Percentiles rank a stretch among this genome's conserved stretches.
Conservation (phyloP, 1,140 invertebrate genomes). For the Panagrolaimus sp. region DNA sequence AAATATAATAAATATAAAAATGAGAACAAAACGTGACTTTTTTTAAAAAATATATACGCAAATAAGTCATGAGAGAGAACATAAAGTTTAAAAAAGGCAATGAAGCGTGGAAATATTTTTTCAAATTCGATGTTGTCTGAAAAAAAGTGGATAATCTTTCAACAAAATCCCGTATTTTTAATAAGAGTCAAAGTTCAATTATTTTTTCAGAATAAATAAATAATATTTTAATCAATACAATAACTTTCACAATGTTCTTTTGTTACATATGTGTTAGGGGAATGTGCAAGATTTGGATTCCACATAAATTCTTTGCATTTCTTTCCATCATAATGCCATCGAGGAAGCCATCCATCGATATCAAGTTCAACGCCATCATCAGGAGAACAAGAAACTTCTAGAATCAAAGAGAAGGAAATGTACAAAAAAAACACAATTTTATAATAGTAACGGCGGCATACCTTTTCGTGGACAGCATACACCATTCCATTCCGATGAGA, state of each 20-base stretch:
- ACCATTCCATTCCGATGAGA: constrained; percentile 9
- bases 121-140: too few species aligned
- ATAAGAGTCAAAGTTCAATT: too few species aligned
- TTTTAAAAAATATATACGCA: too few species aligned
- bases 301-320: background rate
- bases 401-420: too few species aligned
- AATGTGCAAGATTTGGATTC: constrained; percentile 9
- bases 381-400: constrained; percentile 11
- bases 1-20: too few species aligned
- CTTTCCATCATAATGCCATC: background rate
- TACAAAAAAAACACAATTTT: background rate
- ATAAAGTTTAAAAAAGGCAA: too few species aligned
- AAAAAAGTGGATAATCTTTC: too few species aligned
- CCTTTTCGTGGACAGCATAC: constrained; percentile 8
- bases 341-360: constrained; percentile 16
- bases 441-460: background rate
- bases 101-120: too few species aligned
- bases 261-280: constrained; percentile 12
- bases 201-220: too few species aligned
- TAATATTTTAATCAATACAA: background rate
- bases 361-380: constrained; percentile 13
- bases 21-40: too few species aligned
- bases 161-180: too few species aligned
- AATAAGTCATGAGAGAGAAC: too few species aligned
- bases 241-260: constrained; percentile 18